Evolutionary conservation across 2,888 invertebrate species (phyloP).

Genomic region (Chrysomela aeneicollis): DNA sequence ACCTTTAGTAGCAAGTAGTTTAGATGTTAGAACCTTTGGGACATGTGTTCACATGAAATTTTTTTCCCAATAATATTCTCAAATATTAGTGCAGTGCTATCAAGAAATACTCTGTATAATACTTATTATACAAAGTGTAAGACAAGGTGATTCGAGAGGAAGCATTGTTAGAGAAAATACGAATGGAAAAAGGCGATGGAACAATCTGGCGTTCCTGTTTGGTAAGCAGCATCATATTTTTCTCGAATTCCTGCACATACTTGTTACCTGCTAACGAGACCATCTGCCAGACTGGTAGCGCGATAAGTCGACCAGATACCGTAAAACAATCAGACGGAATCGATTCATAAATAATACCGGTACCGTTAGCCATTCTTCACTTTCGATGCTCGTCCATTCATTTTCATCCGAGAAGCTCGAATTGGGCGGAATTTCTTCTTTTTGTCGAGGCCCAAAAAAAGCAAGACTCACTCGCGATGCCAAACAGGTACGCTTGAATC

Average conservation of each 20-base stretch:
- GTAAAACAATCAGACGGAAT: conserved; percentile 35
- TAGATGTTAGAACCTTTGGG: no score
- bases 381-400: conserved; percentile 29
- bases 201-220: no score
- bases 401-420: background rate
- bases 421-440: background rate
- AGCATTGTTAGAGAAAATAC: no score
- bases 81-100: no score
- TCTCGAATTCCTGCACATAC: conserved; percentile 6
- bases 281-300: conserved; percentile 21
- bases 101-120: no score
- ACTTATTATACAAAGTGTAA: no score
- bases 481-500: no score
- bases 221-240: background rate
- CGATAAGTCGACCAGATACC: conserved; percentile 33
- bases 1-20: no score
- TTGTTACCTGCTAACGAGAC: conserved; percentile 15
- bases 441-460: background rate
- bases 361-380: conserved; percentile 40
- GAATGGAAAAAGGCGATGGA: no score
- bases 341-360: conserved; percentile 38
- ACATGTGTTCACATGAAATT: no score
- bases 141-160: no score
- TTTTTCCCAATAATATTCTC: no score
- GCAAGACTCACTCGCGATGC: background rate